phyloP scores from a whole-genome alignment of 2,113 vertebrate species.

The Rattus rattus region DNA sequence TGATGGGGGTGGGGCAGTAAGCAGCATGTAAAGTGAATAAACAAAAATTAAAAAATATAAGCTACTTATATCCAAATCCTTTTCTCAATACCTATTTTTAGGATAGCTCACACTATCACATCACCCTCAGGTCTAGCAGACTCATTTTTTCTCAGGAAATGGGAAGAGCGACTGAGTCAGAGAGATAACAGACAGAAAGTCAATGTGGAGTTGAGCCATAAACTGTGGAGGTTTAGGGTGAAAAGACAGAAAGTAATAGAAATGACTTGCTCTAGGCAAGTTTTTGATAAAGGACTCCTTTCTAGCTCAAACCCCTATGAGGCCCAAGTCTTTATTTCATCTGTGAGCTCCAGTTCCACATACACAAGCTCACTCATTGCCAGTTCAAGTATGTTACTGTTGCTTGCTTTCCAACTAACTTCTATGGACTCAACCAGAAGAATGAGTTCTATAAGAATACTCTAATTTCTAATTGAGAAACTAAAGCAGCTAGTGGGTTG shows the following conservation, averaged over 20 bases:
- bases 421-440: neutral
- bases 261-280: neutral
- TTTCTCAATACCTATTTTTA: slow-evolving; percentile 2
- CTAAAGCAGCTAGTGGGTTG: neutral
- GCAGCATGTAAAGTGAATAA: too few species aligned
- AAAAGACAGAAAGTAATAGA: neutral
- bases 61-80: neutral
- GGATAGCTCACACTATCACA: neutral
- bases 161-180: neutral
- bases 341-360: too few species aligned
- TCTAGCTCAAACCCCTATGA: neutral
- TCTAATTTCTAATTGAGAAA: slow-evolving; percentile 30
- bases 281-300: neutral
- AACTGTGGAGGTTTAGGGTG: neutral
- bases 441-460: neutral
- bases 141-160: slow-evolving; percentile 52
- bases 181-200: slow-evolving; percentile 10
- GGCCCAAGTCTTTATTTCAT: neutral
- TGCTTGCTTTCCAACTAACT: slow-evolving; percentile 22
- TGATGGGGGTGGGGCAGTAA: too few species aligned
- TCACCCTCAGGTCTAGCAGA: neutral
- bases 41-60: neutral
- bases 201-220: neutral
- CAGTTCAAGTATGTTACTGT: neutral
- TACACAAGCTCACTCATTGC: neutral